Conservation (phyloP, 1,140 invertebrate genomes). For the Danaus plexippus region DNA sequence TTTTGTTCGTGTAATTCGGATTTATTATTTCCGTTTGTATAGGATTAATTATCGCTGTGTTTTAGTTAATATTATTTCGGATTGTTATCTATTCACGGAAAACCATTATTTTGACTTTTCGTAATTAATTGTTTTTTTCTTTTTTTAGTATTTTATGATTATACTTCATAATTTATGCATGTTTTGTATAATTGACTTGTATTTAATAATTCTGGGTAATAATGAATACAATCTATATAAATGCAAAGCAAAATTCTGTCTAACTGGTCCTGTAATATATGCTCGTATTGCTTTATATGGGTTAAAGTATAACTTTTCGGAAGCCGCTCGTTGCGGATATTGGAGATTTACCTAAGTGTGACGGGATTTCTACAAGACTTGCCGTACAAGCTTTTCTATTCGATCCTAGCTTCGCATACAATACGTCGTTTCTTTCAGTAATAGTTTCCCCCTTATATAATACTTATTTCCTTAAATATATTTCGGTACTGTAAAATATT, state of each 20-base stretch:
- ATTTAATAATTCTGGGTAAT: no score
- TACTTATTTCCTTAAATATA: slow-evolving; percentile 10
- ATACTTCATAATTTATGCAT: no score
- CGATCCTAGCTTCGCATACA: slow-evolving; percentile 32
- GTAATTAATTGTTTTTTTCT: no score
- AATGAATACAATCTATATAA: no score
- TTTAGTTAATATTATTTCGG: slow-evolving; percentile 2
- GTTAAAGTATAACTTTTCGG: slow-evolving; percentile 21
- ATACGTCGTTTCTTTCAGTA: slow-evolving; percentile 35
- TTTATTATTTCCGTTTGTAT: slow-evolving; percentile 3
- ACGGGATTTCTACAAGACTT: slow-evolving; percentile 46
- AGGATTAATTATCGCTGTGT: no score
- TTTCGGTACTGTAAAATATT: not conserved
- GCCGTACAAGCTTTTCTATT: slow-evolving; percentile 36
- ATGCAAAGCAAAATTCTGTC: no score
- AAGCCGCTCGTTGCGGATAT: slow-evolving; percentile 47
- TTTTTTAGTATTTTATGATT: no score
- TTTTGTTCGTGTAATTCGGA: slow-evolving; percentile 24
- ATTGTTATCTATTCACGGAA: not conserved
- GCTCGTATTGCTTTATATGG: slow-evolving; percentile 10
- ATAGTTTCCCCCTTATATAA: slow-evolving; percentile 35
- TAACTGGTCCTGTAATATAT: no score
- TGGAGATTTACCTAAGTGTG: slow-evolving; percentile 59
- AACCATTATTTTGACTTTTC: no score
- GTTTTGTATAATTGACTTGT: no score